Evolutionary conservation across 2,797 vertebrate species (phyloP).

Genomic region (Heliangelus exortis): DNA sequence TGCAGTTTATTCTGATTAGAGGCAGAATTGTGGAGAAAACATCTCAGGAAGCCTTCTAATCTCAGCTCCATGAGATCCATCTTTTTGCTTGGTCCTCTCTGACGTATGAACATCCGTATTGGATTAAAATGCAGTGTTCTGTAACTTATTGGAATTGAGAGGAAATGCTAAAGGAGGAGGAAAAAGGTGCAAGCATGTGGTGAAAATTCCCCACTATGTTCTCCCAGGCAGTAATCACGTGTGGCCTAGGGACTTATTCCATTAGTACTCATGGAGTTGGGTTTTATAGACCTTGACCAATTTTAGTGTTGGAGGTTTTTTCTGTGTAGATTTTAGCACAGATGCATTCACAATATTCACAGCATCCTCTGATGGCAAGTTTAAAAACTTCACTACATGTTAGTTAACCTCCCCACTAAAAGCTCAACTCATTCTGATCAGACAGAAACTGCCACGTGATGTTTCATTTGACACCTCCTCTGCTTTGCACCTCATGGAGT

Average conservation of each 20-base stretch:
- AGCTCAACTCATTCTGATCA: neutral
- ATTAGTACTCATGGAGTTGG: neutral
- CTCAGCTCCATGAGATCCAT: neutral
- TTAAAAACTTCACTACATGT: neutral
- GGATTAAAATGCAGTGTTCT: neutral
- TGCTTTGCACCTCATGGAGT: neutral
- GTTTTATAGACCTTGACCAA: neutral
- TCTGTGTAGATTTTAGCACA: neutral
- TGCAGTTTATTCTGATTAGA: neutral
- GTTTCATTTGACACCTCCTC: neutral
- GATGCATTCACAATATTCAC: neutral
- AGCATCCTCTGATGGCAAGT: neutral
- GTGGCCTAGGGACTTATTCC: neutral
- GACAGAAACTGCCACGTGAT: neutral
- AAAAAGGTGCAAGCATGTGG: neutral
- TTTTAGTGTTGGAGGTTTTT: neutral
- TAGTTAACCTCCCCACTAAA: neutral
- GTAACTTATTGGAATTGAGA: neutral
- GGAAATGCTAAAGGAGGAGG: neutral
- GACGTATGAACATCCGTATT: rapidly evolving
- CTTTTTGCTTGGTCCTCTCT: neutral
- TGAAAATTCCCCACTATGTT: neutral
- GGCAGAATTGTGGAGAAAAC: neutral
- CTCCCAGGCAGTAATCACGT: neutral
- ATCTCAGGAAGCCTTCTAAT: neutral